Conservation (phyloP, 2,888 invertebrate species). For the Autographa gamma region DNA sequence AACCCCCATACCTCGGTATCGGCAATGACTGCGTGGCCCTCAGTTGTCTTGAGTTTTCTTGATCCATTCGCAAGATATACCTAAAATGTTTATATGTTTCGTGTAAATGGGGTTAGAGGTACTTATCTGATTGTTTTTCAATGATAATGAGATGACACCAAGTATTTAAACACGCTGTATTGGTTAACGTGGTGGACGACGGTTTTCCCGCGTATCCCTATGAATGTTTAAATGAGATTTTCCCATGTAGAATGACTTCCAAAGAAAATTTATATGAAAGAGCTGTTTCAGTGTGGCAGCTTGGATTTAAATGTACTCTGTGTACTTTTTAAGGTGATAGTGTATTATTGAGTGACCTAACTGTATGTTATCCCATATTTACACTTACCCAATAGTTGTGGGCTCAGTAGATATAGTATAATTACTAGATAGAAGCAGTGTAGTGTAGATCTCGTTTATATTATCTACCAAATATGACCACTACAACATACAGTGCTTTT, state of each 20-base stretch:
- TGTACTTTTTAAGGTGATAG: neutral
- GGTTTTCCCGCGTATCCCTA: neutral
- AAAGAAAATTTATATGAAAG: neutral
- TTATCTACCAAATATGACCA: neutral
- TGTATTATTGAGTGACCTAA: neutral
- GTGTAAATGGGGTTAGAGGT: conserved; percentile 5
- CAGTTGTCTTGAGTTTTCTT: conserved; percentile 81
- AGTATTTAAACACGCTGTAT: conserved; percentile 1
- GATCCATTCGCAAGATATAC: conserved; percentile 76
- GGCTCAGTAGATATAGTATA: neutral
- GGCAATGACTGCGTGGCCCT: conserved; percentile 85
- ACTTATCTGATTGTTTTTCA: conserved; percentile 5
- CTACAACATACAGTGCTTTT: neutral
- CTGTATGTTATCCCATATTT: neutral
- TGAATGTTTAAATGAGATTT: neutral
- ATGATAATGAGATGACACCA: neutral
- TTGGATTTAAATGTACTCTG: neutral
- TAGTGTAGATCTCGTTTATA: neutral
- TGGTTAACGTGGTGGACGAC: neutral
- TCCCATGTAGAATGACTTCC: neutral
- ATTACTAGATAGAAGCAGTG: neutral
- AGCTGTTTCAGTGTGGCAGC: neutral
- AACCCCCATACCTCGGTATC: conserved; percentile 61
- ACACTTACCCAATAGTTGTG: neutral
- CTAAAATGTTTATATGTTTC: conserved; percentile 47